phyloP scores from a whole-genome alignment of 2,113 vertebrate species.

The Smithornis capensis region DNA sequence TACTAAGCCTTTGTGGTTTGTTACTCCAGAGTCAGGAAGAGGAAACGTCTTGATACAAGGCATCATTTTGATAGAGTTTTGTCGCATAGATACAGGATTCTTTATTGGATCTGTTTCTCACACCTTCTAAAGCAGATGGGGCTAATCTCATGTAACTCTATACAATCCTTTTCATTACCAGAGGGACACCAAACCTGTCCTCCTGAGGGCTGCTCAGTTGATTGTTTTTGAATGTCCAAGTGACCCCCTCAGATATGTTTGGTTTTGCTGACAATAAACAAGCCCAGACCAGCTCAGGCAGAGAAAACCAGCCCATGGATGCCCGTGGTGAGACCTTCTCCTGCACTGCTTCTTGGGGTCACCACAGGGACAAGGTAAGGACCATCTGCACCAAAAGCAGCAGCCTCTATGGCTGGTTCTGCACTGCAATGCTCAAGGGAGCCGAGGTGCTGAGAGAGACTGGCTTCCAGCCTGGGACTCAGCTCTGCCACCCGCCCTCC shows the following conservation, averaged over 20 bases:
- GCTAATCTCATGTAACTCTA: not conserved
- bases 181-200: not conserved
- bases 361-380: not conserved
- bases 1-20: not conserved
- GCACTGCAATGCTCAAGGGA: not conserved
- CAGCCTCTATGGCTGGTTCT: not conserved
- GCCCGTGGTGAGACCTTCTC: not conserved
- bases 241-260: not conserved
- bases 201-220: not conserved
- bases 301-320: not conserved
- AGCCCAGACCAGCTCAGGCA: not conserved
- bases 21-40: not conserved
- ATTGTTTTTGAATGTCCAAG: not conserved
- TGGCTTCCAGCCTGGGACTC: not conserved
- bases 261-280: not conserved
- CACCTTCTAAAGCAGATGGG: not conserved
- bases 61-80: not conserved
- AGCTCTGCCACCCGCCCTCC: not conserved
- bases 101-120: not conserved
- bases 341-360: not conserved
- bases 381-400: not conserved
- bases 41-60: not conserved
- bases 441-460: not conserved
- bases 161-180: not conserved
- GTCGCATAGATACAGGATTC: not conserved